Conservation (phyloP, 2,797 vertebrate genomes). For the Eleutherodactylus coqui region DNA sequence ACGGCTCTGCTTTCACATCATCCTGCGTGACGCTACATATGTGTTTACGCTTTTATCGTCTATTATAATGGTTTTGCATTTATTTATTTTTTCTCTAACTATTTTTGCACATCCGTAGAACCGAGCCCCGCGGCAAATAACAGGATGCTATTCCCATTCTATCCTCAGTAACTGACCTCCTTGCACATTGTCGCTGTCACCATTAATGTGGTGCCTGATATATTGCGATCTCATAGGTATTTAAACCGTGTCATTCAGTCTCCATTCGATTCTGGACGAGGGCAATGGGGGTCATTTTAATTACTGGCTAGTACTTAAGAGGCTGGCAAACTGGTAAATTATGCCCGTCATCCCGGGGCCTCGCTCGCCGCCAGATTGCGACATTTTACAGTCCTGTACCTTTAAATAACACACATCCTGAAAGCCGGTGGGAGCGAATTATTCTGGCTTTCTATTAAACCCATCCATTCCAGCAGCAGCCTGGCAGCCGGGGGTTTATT, state of each 20-base stretch:
- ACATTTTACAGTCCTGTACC: conserved; percentile 40
- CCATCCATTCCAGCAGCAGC: conserved; percentile 1
- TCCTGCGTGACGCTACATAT: not conserved
- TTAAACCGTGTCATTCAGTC: conserved; percentile 38
- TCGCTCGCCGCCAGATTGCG: not conserved
- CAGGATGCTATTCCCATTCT: too few species aligned
- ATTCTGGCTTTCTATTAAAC: conserved; percentile 51
- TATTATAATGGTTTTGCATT: too few species aligned
- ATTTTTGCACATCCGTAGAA: too few species aligned
- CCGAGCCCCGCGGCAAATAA: too few species aligned
- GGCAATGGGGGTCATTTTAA: conserved; percentile 3
- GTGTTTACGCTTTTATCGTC: too few species aligned
- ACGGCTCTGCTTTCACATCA: not conserved
- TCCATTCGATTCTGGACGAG: not conserved
- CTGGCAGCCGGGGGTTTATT: conserved; percentile 58
- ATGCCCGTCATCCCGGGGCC: not conserved
- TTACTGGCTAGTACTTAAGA: conserved; percentile 29
- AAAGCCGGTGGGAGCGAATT: conserved; percentile 62
- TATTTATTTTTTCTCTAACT: too few species aligned
- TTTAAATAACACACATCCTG: not conserved
- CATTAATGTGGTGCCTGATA: not conserved
- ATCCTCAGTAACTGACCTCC: too few species aligned
- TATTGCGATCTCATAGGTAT: not conserved
- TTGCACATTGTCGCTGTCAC: too few species aligned
- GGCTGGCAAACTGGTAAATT: conserved; percentile 56